Base-by-base conservation (phyloP, 1,140 invertebrate species). In the Aphelinus certus region DNA sequence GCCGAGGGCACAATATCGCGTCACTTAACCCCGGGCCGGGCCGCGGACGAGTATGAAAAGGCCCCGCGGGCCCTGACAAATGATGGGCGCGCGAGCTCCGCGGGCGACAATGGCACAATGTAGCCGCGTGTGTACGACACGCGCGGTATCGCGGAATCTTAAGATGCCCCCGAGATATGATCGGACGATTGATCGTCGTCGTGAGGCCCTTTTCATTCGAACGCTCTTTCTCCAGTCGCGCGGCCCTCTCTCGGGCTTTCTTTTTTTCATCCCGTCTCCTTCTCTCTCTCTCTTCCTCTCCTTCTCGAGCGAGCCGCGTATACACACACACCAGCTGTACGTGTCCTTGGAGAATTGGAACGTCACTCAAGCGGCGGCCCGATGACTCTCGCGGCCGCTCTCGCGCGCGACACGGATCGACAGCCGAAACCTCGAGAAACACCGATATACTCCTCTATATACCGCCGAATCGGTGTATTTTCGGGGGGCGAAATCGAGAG, bases 141-240 rank as follows among this genome's bases (percentile, higher is more conserved):
- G 58, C 45, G 43, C 58, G 77, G 56, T 82, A 83, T 83, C 82
- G 81, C 81, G 77, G 78, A 80, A 83, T 83, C 82, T 83, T 76
- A 69, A 80, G 79, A 77, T 80, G 76, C 74, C 56, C 48, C 69
- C 55, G 57, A 78, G 80, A 81, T 81, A 81, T 73, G 76, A 81
- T 81, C 80, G 76, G 26, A 67, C 78, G 77, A 80, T 79, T 78
- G 76, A 80, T 80, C 71, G 76, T 75, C 69, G 74, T 56, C 67
- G 49, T 45, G 43, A 57, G 51, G 9, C 49, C 42, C 63, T 75
- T 77, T 70, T 79, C 77, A 81, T 82, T 81, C 80, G 80, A 81
- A 81, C 77, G 51, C 66, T 76, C 75, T 78, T 73, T 77, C 4
- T 53, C 51, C 51, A 9, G 51, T 53, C 51, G 51, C 9, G 51